Conservation (phyloP, 2,113 vertebrate species). For the Chunga burmeisteri region DNA sequence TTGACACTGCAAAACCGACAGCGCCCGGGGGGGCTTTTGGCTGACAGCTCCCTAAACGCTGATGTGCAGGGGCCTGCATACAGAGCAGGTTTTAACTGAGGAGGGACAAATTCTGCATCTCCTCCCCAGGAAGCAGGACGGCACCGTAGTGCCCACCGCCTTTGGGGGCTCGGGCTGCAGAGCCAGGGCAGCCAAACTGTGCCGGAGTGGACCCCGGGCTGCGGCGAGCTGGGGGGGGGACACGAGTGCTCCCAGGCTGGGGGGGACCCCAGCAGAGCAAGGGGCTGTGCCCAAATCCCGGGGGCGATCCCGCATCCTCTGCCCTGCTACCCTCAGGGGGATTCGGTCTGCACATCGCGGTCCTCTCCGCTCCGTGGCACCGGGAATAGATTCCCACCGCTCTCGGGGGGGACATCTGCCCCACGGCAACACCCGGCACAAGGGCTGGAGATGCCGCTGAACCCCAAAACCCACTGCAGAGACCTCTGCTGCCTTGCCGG, state of each 20-base stretch:
- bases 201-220: not conserved
- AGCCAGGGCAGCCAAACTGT: not conserved
- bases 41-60: not conserved
- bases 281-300: not conserved
- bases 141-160: fast-evolving
- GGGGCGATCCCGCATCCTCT: not conserved
- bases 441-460: not conserved
- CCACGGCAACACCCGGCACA: not conserved
- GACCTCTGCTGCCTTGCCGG: fast-evolving
- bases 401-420: not conserved
- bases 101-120: fast-evolving
- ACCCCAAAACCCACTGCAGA: not conserved
- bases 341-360: not conserved
- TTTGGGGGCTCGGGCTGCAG: not conserved
- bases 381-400: not conserved
- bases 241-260: not conserved
- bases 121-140: not conserved
- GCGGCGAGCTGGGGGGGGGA: not conserved
- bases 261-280: fast-evolving
- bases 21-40: not conserved
- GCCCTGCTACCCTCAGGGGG: not conserved
- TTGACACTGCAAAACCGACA: not conserved
- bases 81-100: not conserved
- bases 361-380: too few species aligned
- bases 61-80: not conserved